Evolutionary conservation across 2,797 vertebrate species (phyloP), one percentile per base, ranked within the genome.

Genomic region (Gymnodraco acuticeps): DNA sequence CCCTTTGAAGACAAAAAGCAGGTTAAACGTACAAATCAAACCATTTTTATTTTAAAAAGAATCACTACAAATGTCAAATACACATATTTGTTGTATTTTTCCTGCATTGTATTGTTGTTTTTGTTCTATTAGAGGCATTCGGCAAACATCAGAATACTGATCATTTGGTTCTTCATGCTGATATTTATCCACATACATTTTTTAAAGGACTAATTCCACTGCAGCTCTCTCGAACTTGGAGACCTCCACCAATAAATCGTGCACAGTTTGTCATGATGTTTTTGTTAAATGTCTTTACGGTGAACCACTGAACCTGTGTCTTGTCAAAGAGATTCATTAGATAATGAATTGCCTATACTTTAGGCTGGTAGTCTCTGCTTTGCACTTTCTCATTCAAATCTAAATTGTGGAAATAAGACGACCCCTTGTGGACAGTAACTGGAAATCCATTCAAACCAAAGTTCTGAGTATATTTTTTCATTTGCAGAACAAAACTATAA

Each of bases 381-480:
- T 63, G 23, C 48, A 20, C 50, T 4, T 12, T n/a, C 38, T 45
- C 41, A 15, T 31, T 20, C 27, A 27, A 66, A 42, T 60, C 80
- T 14, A 56, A 65, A 65, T 54, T 43, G 54, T 62, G 70, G 46
- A 62, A 70, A 79, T 51, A 78, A 79, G 69, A 71, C 69, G 92
- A 71, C 93, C 87, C 80, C 92, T 87, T 77, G 92, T 91, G 94
- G 93, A 60, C 84, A 78, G 73, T 3, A 16, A 16, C 63, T 31
- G 56, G 70, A 91, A 90, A 41, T 76, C 56, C 47, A 73, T 58
- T 43, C 50, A 68, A n/a, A 63, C 15, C 47, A 2, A 5, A 54
- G 66, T 43, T 75, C 41, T 10, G 17, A 46, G 17, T 20, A 47
- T 66, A 59, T 72, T 64, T 52, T 62, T 17, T 43, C 51, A 17